Conservation (phyloP, 2,113 vertebrate species). For the Reinhardtius hippoglossoides region DNA sequence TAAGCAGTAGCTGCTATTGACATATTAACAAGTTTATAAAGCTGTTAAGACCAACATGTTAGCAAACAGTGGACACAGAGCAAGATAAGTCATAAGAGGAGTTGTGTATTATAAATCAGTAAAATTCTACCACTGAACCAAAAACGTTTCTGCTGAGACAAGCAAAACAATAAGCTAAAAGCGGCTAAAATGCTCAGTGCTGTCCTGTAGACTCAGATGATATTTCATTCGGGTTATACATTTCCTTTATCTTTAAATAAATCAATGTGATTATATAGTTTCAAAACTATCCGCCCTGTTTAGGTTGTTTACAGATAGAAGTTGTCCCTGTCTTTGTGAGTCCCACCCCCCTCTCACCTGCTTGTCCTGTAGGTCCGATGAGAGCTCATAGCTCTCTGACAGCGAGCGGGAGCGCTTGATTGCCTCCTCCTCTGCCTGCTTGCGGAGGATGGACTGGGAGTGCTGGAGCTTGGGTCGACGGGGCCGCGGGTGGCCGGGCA, state of each 20-base stretch:
- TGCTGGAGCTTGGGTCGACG: conserved; percentile 94
- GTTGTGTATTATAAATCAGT: background rate
- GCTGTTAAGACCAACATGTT: background rate
- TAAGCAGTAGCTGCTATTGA: background rate
- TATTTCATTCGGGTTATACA: background rate
- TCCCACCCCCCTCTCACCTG: conserved; percentile 87
- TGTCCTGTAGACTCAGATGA: background rate
- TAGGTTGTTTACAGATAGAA: background rate
- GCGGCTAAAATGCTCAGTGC: background rate
- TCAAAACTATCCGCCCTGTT: background rate
- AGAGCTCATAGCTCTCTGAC: conserved; percentile 99
- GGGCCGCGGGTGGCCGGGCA: conserved; percentile 85
- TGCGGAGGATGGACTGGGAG: conserved; percentile 94
- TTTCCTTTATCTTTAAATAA: background rate
- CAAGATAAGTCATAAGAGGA: too few relatives aligned
- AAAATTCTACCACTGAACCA: too few relatives aligned
- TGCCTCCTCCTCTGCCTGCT: conserved; percentile 97
- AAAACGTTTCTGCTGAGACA: background rate
- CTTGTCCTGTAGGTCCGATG: conserved; percentile 97
- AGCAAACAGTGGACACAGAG: background rate
- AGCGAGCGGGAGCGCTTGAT: conserved; percentile 96
- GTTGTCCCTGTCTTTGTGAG: background rate
- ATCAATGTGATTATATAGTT: background rate
- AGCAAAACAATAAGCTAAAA: background rate
- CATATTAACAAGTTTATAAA: background rate